Percentiles rank a stretch among this genome's conserved stretches.
These are phyloP conservation scores for Psephotus haematonotus DNA, from an alignment of 2,113 vertebrate species.

Conservation along the genomic window DNA sequence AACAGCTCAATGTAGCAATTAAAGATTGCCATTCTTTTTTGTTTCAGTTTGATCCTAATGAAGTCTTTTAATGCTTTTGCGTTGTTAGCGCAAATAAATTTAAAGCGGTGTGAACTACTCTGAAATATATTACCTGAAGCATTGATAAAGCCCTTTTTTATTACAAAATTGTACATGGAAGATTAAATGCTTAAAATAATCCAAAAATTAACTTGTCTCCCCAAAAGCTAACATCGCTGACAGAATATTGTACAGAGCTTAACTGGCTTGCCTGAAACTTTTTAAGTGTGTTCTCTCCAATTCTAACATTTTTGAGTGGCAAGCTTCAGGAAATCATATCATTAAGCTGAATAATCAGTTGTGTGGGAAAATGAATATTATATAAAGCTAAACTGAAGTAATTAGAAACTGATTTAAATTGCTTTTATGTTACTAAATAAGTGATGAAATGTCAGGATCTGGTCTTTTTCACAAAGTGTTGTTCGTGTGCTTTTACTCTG, in stretches of 20 bases:
- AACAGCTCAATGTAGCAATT: not conserved
- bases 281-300: not conserved
- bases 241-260: not conserved
- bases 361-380: not conserved
- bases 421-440: not conserved
- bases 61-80: not conserved
- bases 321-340: not conserved
- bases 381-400: not conserved
- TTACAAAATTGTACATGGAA: not conserved
- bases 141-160: not conserved
- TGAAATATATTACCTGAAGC: not conserved
- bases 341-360: not conserved
- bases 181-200: not conserved
- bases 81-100: not conserved
- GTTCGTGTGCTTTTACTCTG: not conserved
- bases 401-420: not conserved
- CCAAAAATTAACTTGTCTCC: not conserved
- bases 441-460: not conserved
- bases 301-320: not conserved
- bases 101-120: not conserved
- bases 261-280: not conserved
- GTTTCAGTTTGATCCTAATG: not conserved
- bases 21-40: not conserved
- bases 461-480: not conserved
- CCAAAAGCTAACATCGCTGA: not conserved